Evolutionary conservation across 92 coral and sea anemone genomes (phyloP).

Genomic region (Porites cylindrica): DNA sequence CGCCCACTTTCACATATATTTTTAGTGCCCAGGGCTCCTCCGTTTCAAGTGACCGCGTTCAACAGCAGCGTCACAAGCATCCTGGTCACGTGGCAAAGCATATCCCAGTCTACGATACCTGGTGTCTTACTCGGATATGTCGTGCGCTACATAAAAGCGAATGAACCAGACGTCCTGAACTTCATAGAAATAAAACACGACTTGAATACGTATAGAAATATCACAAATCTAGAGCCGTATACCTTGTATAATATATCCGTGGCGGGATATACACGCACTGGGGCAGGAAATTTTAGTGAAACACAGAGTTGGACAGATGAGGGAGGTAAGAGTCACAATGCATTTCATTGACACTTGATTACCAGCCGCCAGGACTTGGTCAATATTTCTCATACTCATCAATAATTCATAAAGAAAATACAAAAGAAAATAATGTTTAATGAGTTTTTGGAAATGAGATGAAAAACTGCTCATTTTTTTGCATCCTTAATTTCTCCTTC

Average conservation of each 20-base stretch:
- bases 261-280: slow-evolving; percentile 73
- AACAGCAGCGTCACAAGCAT: slow-evolving; percentile 52
- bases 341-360: neutral
- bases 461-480: no score
- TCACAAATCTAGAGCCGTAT: slow-evolving; percentile 58
- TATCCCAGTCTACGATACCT: neutral
- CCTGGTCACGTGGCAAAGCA: slow-evolving; percentile 23
- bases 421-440: no score
- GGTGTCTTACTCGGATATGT: slow-evolving; percentile 30
- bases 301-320: slow-evolving; percentile 69
- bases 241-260: slow-evolving; percentile 65
- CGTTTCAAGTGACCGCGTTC: slow-evolving; percentile 48
- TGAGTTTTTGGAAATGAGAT: no score
- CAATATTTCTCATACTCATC: no score
- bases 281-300: slow-evolving; percentile 52
- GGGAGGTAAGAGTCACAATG: slow-evolving; percentile 51
- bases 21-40: slow-evolving; percentile 63
- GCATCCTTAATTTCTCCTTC: no score
- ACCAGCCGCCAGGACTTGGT: no score
- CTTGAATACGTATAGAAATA: slow-evolving; percentile 22
- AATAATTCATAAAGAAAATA: no score
- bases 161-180: neutral
- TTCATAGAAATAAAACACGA: slow-evolving; percentile 26
- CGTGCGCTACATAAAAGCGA: slow-evolving; percentile 4
- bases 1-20: neutral